Evolutionary conservation across 2,113 vertebrate species (phyloP).

Genomic region (Nettapus auritus): DNA sequence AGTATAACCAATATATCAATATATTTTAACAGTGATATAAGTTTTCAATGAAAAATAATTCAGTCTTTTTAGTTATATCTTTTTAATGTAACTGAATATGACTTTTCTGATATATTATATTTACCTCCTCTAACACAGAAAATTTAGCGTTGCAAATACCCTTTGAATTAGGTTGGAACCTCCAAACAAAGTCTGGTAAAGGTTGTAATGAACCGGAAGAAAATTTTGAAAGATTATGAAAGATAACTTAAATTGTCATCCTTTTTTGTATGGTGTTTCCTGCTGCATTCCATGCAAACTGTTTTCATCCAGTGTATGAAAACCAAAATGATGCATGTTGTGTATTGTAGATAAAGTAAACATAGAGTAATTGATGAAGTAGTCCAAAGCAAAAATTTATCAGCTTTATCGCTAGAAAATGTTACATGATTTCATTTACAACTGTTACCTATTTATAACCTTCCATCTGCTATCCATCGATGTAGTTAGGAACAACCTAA

Average conservation of each 20-base stretch:
- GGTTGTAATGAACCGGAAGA: neutral
- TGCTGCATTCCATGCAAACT: neutral
- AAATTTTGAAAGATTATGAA: neutral
- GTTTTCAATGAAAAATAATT: neutral
- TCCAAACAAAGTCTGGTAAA: neutral
- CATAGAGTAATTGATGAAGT: neutral
- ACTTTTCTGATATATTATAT: neutral
- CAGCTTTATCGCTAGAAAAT: neutral
- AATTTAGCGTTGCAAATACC: neutral
- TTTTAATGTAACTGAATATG: neutral
- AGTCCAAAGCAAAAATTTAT: neutral
- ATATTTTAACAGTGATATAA: neutral
- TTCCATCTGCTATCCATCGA: neutral
- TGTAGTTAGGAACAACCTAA: neutral
- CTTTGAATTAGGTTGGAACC: neutral
- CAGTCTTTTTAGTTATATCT: neutral
- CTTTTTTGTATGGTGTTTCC: neutral
- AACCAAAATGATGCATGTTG: fast-evolving
- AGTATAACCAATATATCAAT: neutral
- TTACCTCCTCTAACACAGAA: neutral
- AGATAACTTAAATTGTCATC: neutral
- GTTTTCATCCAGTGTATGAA: neutral
- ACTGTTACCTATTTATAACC: neutral
- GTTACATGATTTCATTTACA: neutral
- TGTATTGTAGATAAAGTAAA: neutral